A percentile compares a stretch with the other conserved stretches of the same genome.
These are phyloP conservation scores for Yasuhikotakia modesta DNA, from an alignment of 2,797 vertebrate genomes.

Conservation along the genomic window DNA sequence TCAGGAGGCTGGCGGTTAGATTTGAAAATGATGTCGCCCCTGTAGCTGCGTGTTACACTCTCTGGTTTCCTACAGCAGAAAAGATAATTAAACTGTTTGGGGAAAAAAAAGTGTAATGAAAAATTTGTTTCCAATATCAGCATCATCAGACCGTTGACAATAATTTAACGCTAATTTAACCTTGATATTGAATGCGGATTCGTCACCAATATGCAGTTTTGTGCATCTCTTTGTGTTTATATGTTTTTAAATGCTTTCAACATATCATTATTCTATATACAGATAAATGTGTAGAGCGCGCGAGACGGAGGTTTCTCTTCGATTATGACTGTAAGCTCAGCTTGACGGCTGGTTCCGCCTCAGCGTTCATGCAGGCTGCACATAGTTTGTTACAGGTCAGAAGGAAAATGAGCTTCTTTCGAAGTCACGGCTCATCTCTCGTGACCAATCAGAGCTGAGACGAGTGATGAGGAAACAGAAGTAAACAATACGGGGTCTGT, in stretches of 20 bases:
- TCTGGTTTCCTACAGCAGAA: not conserved
- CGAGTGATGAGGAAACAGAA: constrained; percentile 26
- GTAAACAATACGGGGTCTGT: constrained; percentile 42
- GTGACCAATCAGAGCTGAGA: constrained; percentile 16
- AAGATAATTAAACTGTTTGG: not conserved
- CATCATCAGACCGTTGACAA: not conserved
- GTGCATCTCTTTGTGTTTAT: not conserved
- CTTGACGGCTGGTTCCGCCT: constrained; percentile 8
- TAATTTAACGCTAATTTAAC: too few species aligned
- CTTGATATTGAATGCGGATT: too few species aligned
- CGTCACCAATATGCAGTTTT: not conserved
- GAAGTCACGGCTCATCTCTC: constrained; percentile 2
- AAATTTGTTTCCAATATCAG: not conserved
- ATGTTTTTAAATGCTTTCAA: not conserved
- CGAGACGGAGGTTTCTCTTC: too few species aligned
- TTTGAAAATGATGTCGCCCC: not conserved
- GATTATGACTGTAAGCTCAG: constrained; percentile 8
- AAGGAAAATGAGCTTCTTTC: constrained; percentile 24
- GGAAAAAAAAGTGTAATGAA: not conserved
- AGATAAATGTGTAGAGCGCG: too few species aligned
- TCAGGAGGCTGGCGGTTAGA: not conserved
- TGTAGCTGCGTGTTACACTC: not conserved
- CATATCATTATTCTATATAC: not conserved
- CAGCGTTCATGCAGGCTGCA: constrained; percentile 9
- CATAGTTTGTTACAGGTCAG: constrained; percentile 42